Evolutionary conservation across 2,113 vertebrate species (phyloP).

Genomic region (Ifrita kowaldi): DNA sequence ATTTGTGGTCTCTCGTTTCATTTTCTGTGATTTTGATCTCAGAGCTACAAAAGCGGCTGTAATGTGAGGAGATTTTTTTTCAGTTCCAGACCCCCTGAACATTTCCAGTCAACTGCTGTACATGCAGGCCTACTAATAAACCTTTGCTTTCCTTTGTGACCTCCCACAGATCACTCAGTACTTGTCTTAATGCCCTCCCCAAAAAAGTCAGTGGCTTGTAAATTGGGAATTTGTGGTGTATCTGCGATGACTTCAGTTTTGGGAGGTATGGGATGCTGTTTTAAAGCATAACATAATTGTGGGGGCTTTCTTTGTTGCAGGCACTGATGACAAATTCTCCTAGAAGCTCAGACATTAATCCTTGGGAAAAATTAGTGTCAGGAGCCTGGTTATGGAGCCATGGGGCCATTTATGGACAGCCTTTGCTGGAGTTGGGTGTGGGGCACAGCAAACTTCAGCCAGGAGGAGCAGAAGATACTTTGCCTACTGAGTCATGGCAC

Average conservation of each 20-base stretch:
- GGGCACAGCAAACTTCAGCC: neutral
- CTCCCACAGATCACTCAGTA: neutral
- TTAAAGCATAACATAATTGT: neutral
- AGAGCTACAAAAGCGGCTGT: neutral
- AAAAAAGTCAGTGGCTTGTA: neutral
- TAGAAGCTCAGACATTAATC: neutral
- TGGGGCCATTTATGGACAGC: neutral
- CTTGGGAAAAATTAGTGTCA: neutral
- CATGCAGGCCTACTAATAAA: neutral
- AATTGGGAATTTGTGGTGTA: fast-evolving
- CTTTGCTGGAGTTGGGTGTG: neutral
- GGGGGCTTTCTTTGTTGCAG: neutral
- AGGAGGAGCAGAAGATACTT: neutral
- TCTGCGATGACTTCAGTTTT: neutral
- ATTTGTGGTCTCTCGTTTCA: neutral
- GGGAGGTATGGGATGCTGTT: neutral
- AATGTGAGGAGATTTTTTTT: neutral
- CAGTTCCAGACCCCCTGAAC: neutral
- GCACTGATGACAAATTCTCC: neutral
- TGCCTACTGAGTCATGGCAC: neutral
- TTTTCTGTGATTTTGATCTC: neutral
- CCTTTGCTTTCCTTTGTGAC: neutral
- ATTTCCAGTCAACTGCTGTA: neutral
- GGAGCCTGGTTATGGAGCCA: neutral
- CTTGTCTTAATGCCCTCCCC: neutral